Evolutionary conservation across 2,888 invertebrate species (phyloP).

Genomic region (Philonicus albiceps): DNA sequence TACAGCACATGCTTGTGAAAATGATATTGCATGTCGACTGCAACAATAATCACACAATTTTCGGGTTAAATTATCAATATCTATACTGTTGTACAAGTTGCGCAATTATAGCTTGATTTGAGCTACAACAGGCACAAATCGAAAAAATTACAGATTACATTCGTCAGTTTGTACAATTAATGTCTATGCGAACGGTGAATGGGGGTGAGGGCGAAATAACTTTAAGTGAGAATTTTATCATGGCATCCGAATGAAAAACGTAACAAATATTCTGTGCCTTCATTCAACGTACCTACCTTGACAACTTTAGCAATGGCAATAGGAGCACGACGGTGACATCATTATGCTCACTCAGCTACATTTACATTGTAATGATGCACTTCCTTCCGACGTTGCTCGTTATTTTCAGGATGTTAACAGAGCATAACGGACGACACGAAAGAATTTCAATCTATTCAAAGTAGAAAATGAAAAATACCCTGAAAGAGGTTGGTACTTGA

Average conservation of each 20-base stretch:
- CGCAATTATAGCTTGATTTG: not conserved
- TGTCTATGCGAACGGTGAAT: not conserved
- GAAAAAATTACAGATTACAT: not conserved
- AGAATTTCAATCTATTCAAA: not conserved
- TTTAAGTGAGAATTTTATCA: not conserved
- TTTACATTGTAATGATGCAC: conserved; percentile 23
- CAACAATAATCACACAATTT: not conserved
- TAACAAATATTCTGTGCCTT: not conserved
- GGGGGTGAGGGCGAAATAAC: not conserved
- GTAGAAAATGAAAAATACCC: not conserved
- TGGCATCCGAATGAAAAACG: not conserved
- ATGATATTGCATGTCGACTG: not conserved
- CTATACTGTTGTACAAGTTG: not conserved
- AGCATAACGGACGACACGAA: not conserved
- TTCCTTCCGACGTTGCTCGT: conserved; percentile 12
- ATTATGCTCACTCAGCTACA: not conserved
- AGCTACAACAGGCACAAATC: not conserved
- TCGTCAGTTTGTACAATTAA: not conserved
- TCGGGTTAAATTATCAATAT: not conserved
- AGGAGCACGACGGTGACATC: conserved; percentile 4
- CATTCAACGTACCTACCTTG: not conserved
- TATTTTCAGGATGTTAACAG: conserved; percentile 5
- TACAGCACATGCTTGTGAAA: not conserved
- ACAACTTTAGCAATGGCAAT: not conserved
- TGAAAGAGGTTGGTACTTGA: not conserved